phyloP scores from a whole-genome alignment of 2,888 invertebrate species.

The Drosophila leonis region DNA sequence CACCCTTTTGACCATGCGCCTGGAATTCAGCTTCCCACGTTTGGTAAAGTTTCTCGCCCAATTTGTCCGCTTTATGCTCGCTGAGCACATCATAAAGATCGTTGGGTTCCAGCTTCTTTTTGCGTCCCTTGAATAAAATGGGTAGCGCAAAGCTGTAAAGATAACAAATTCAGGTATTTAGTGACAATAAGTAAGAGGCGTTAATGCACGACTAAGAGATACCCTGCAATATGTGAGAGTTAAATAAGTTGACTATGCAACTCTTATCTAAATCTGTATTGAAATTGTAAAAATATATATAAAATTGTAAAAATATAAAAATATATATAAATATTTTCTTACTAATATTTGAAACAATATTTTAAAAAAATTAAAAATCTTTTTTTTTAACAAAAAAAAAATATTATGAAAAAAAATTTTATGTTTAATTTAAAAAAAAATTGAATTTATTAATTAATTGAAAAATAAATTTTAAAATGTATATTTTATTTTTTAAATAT shows the following conservation, averaged over 20 bases:
- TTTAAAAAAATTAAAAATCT: too few relatives aligned
- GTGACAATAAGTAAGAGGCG: not conserved
- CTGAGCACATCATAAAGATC: constrained; percentile 91
- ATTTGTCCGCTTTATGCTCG: constrained; percentile 88
- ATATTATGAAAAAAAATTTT: too few relatives aligned
- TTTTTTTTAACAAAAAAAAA: too few relatives aligned
- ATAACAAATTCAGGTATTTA: constrained; percentile 2
- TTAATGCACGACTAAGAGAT: not conserved
- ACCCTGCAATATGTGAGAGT: not conserved
- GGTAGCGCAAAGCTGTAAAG: constrained; percentile 91
- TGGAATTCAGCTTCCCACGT: constrained; percentile 87
- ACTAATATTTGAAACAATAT: too few relatives aligned
- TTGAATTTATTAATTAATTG: too few relatives aligned
- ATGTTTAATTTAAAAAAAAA: too few relatives aligned
- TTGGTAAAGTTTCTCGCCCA: constrained; percentile 87
- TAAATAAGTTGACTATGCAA: not conserved
- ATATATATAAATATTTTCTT: too few relatives aligned
- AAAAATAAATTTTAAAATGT: too few relatives aligned
- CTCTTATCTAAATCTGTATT: not conserved
- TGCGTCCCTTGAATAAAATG: constrained; percentile 91
- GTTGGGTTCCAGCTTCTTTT: constrained; percentile 89
- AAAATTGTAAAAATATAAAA: too few relatives aligned
- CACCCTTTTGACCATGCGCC: constrained; percentile 73
- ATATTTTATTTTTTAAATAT: too few relatives aligned
- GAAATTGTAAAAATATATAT: too few relatives aligned